Evolutionary conservation across 2,797 vertebrate species (phyloP).

Genomic region (Sphenopsis melanotis): DNA sequence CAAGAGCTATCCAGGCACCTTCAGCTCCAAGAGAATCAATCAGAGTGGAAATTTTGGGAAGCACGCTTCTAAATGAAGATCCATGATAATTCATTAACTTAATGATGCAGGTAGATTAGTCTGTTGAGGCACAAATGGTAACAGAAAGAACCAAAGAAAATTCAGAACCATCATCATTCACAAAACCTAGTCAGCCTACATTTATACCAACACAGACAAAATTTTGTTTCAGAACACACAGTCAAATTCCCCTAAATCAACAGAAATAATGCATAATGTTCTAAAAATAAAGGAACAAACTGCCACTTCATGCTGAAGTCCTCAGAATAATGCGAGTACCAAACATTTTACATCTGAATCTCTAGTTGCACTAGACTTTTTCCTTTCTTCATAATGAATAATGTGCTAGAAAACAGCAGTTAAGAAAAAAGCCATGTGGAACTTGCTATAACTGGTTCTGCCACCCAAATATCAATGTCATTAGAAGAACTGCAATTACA

Average conservation of each 20-base stretch:
- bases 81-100: neutral
- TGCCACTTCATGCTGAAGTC: neutral
- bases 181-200: neutral
- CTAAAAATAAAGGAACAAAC: neutral
- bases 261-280: neutral
- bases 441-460: constrained; percentile 22
- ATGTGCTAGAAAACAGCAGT: neutral
- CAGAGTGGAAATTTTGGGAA: neutral
- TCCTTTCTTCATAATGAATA: neutral
- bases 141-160: neutral
- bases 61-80: neutral
- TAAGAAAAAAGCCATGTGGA: neutral
- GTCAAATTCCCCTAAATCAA: neutral
- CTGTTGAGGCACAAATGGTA: neutral
- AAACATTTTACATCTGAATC: neutral
- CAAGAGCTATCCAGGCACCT: neutral
- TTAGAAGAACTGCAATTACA: constrained; percentile 15
- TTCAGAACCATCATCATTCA: neutral
- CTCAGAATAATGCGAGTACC: neutral
- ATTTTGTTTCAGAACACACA: neutral
- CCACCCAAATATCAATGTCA: neutral
- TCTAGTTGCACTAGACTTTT: neutral
- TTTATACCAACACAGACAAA: neutral
- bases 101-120: neutral
- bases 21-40: neutral